These are phyloP conservation scores for Eurois occulta DNA, from an alignment of 2,888 invertebrate genomes.

Conservation along the genomic window DNA sequence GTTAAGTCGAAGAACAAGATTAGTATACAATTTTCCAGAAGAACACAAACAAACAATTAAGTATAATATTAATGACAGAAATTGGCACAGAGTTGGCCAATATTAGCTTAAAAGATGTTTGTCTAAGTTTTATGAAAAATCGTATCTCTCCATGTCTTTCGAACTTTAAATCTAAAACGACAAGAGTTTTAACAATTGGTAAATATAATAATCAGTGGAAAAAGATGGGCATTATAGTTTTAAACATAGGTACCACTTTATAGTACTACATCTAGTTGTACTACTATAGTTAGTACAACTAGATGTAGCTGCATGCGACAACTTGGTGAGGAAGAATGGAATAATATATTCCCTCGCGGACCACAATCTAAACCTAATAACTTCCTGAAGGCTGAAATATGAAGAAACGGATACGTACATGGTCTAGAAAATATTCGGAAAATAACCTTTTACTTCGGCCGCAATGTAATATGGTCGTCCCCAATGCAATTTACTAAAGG, in stretches of 20 bases:
- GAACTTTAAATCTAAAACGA: not conserved
- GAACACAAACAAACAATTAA: too few species aligned
- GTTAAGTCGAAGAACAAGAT: not conserved
- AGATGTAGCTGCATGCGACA: too few species aligned
- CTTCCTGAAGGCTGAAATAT: not conserved
- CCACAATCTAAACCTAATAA: not conserved
- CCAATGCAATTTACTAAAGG: slow-evolving; percentile 55
- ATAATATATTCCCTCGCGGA: not conserved
- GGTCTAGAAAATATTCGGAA: slow-evolving; percentile 21
- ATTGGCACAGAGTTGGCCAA: too few species aligned
- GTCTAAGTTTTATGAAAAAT: too few species aligned
- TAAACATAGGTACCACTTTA: not conserved
- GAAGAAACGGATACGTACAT: slow-evolving; percentile 6
- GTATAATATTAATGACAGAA: too few species aligned
- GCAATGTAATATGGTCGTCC: slow-evolving; percentile 32
- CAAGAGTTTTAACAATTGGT: not conserved
- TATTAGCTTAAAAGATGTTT: too few species aligned
- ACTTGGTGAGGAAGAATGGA: not conserved
- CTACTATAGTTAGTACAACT: too few species aligned
- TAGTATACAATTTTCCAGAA: not conserved
- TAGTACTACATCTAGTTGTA: too few species aligned
- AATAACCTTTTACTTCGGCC: slow-evolving; percentile 32
- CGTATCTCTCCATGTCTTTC: not conserved
- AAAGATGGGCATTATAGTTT: not conserved
- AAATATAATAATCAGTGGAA: not conserved